Percentiles rank a stretch among this genome's conserved stretches.
These are phyloP conservation scores for Numida meleagris DNA, from an alignment of 2,113 vertebrate species.

Conservation along the genomic window DNA sequence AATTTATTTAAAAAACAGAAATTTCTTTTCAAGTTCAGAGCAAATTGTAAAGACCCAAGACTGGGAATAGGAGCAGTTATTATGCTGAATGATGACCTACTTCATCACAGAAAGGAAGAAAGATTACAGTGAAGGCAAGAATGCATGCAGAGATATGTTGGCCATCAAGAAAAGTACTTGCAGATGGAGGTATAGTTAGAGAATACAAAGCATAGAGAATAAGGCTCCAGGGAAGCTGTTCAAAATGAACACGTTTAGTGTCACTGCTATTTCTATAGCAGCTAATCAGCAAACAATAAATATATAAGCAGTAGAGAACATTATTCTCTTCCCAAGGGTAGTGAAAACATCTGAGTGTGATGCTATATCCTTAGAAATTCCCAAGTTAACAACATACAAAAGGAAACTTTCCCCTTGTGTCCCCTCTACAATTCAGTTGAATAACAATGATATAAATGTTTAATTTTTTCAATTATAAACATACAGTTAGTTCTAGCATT, in stretches of 20 bases:
- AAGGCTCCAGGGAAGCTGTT: neutral
- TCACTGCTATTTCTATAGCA: constrained; percentile 32
- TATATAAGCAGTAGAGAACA: neutral
- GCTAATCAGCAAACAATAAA: constrained; percentile 26
- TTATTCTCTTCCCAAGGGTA: neutral
- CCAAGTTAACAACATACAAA: neutral
- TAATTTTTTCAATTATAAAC: neutral
- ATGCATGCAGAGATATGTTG: neutral
- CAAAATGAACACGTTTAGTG: neutral
- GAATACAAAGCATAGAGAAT: neutral
- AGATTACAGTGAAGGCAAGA: neutral
- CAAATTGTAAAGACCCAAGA: neutral
- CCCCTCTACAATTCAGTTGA: neutral
- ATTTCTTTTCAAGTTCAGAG: neutral
- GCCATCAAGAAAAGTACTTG: constrained; percentile 34
- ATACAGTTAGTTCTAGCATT: neutral
- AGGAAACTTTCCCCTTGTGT: neutral
- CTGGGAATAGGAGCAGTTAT: neutral
- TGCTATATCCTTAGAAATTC: neutral
- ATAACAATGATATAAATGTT: neutral
- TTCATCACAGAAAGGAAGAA: neutral
- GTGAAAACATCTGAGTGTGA: neutral
- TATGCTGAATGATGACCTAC: neutral
- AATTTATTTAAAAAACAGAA: neutral
- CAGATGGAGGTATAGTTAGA: constrained; percentile 27